Base-by-base conservation (phyloP, 2,888 invertebrate genomes). In the Eupithecia subumbrata region DNA sequence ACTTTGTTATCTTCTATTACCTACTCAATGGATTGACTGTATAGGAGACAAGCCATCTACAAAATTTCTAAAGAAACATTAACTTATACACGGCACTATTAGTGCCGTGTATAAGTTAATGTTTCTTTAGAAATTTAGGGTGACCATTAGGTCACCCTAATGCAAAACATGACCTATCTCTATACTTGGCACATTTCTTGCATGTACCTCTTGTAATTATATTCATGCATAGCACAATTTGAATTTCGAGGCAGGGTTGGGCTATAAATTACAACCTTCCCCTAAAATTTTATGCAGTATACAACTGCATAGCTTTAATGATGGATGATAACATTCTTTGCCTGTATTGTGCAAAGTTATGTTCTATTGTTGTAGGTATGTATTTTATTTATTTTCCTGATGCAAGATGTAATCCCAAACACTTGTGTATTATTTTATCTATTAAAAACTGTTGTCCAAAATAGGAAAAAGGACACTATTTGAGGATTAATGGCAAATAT, bases 141-240 rank as follows among this genome's bases (percentile, higher is more conserved):
- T n/a, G n/a, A n/a, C n/a, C 30, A 30, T 69, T n/a, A n/a, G 52
- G n/a, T 52, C 60, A 60, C 22, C 22, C 87, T 87, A 87, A 63
- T 73, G 48, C 64, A 86, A 85, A 85, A 82, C 85, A 86, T 85
- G 86, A 89, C 87, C 87, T 90, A 88, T 88, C 87, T 85, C 85
- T 85, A 86, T 82, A 82, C 69, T 74, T 82, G 84, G 84, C 85
- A 85, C 83, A 88, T 83, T 86, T 84, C 81, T 84, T 82, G 81
- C 78, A 81, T 80, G 81, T 84, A 77, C 81, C 79, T 80, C 67
- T 76, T 76, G 72, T 82, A 85, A 87, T 86, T 87, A 84, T 78
- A 84, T 82, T 80, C 80, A 83, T 84, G 82, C 78, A 84, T 79
- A 80, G 74, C 81, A 78, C 80, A 83, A 83, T 84, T 83, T 84